Percentiles rank a stretch among this genome's conserved stretches.
Evolutionary conservation across 2,888 invertebrate species (phyloP).

Genomic region (Diachrysia chrysitis): DNA sequence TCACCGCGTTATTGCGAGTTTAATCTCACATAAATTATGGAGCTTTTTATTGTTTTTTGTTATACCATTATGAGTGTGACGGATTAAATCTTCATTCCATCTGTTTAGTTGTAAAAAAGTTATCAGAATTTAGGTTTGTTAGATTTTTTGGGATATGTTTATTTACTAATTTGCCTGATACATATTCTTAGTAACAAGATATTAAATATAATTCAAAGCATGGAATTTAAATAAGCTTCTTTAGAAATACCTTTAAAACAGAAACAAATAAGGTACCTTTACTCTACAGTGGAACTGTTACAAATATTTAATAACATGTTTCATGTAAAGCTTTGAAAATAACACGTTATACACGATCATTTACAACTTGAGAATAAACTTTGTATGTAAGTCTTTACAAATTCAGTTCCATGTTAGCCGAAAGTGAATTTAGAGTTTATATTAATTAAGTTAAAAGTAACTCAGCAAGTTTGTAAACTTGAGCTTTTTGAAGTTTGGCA

Average conservation of each 20-base stretch:
- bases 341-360: background rate
- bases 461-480: constrained; percentile 16
- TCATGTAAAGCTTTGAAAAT: background rate
- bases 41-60: constrained; percentile 1
- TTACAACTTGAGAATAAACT: background rate
- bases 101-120: no score
- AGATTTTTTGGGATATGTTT: no score
- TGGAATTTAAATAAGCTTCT: background rate
- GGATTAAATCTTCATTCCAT: background rate
- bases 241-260: background rate
- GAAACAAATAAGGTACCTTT: background rate
- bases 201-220: no score
- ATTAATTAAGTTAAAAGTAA: constrained; percentile 40
- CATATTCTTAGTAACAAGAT: no score
- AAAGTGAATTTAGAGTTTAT: constrained; percentile 18
- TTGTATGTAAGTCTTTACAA: background rate
- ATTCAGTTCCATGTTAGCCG: constrained; percentile 13
- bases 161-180: no score
- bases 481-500: constrained; percentile 15
- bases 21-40: constrained; percentile 22
- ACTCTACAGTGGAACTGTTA: background rate
- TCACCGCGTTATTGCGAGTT: constrained; percentile 27
- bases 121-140: no score
- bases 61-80: background rate
- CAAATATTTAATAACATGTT: background rate